Base-by-base conservation (phyloP, 1,140 invertebrate genomes). In the Zaprionus africanus region DNA sequence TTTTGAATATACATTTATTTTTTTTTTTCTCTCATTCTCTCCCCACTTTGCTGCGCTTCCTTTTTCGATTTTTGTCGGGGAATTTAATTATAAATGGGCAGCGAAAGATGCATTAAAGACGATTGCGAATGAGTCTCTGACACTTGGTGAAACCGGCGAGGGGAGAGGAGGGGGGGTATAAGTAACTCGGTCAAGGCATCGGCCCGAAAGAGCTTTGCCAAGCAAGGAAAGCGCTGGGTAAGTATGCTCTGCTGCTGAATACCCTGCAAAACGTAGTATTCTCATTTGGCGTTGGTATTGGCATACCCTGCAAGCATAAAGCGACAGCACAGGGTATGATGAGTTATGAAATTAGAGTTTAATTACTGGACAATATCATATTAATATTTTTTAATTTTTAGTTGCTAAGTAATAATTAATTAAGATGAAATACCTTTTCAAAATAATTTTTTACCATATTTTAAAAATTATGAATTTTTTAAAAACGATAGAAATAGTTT, bases 1-100 rank as follows among this genome's bases (percentile, higher is more conserved):
- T 88, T 80, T 86, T 88, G 72, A 64, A 80, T 88, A 78, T 78
- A 68, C 36, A 59, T 60, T 41, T 58, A 46, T 67, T 41, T 67
- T 28, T 73, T 28, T 73, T 19, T 28, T 24, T 22, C 7, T 26
- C 22, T 22, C 22, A 22, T 22, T 38, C 34, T 43, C n/a, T 17
- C 7, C 17, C 41, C 41, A 9, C 7, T 17, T 46, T 11, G 9
- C 9, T 4, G 31, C 31, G 31, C 41, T 46, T n/a, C 54, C 19
- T 49, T 34, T 67, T 53, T 49, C 53, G 22, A 26, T 59, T 67
- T 31, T 41, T 17, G 53, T 12, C 28, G 46, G 46, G 36, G 41
- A 26, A 71, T 71, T 76, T 71, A 76, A 71, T 71, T 71, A 64
- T 76, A 64, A 76, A 68, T 76, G 58, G 12, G 60, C 66, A 54